Evolutionary conservation across 2,797 vertebrate species (phyloP).

Genomic region (Melanotaenia boesemani): DNA sequence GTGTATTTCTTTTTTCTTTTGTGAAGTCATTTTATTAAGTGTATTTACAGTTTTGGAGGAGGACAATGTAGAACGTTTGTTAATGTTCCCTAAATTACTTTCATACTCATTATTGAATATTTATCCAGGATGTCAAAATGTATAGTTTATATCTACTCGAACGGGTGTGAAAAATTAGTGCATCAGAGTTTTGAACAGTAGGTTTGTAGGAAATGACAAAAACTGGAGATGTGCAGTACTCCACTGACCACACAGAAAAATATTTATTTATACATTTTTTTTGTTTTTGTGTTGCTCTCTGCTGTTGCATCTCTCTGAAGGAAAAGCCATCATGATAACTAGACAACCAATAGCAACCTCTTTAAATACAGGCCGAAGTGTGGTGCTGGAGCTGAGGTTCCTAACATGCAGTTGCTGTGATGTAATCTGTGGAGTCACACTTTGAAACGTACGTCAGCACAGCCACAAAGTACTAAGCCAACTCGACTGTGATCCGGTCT

Average conservation of each 20-base stretch:
- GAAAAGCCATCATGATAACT: slow-evolving; percentile 11
- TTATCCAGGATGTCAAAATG: slow-evolving; percentile 33
- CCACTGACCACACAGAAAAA: slow-evolving; percentile 22
- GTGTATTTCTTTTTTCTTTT: slow-evolving; percentile 52
- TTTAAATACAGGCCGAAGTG: slow-evolving; percentile 15
- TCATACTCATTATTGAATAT: slow-evolving; percentile 28
- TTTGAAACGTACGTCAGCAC: slow-evolving; percentile 23
- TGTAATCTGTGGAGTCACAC: slow-evolving; percentile 34
- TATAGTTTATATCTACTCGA: slow-evolving; percentile 41
- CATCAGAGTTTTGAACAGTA: slow-evolving; percentile 30
- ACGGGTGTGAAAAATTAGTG: slow-evolving; percentile 41
- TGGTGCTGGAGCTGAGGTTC: slow-evolving; percentile 36
- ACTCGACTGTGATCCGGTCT: slow-evolving; percentile 19
- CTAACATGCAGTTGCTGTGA: slow-evolving; percentile 6
- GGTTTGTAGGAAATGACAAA: slow-evolving; percentile 32
- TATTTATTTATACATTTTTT: slow-evolving; percentile 7
- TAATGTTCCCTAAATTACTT: slow-evolving; percentile 45
- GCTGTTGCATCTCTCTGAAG: slow-evolving; percentile 23
- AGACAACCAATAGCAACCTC: slow-evolving; percentile 18
- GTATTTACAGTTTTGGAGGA: slow-evolving; percentile 45
- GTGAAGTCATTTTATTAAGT: slow-evolving; percentile 51
- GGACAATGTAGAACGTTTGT: slow-evolving; percentile 38
- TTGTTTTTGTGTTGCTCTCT: slow-evolving; percentile 24
- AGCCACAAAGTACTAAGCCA: slow-evolving; percentile 11
- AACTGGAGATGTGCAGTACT: slow-evolving; percentile 22